Evolutionary conservation across 2,888 invertebrate genomes (phyloP).

Genomic region (Herminia tarsipennalis): DNA sequence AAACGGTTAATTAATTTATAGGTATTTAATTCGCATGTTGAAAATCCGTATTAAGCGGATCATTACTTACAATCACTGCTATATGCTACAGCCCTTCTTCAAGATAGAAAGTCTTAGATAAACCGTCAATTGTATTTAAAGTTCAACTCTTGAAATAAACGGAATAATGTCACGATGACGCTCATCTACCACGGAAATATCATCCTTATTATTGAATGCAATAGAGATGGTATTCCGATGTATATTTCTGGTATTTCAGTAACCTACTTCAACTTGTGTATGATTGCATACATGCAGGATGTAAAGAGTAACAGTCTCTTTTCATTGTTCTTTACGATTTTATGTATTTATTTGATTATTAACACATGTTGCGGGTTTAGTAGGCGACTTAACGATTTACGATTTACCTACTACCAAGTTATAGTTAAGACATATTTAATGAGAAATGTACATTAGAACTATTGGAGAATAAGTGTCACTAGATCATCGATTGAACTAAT

Average conservation of each 20-base stretch:
- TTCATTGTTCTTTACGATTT: constrained; percentile 25
- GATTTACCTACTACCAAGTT: background rate
- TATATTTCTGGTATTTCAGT: constrained; percentile 39
- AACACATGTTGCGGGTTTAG: background rate
- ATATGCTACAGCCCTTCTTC: constrained; percentile 32
- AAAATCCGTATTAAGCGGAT: too few relatives aligned
- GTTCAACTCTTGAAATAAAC: constrained; percentile 72
- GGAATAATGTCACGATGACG: constrained; percentile 56
- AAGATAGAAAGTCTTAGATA: constrained; percentile 62
- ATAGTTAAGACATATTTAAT: too few relatives aligned
- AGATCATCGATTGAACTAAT: too few relatives aligned
- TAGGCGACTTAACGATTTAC: too few relatives aligned
- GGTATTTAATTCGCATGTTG: too few relatives aligned
- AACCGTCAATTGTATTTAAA: constrained; percentile 60
- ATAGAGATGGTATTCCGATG: constrained; percentile 21
- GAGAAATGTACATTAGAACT: too few relatives aligned
- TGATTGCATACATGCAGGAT: constrained; percentile 38
- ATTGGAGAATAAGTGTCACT: too few relatives aligned
- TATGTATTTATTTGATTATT: constrained; percentile 26
- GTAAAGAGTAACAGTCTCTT: constrained; percentile 24
- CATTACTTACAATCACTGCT: constrained; percentile 16
- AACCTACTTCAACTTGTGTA: constrained; percentile 41
- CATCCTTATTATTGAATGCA: constrained; percentile 3
- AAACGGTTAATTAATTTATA: too few relatives aligned
- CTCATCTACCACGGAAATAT: constrained; percentile 12